These are phyloP conservation scores for Sorex maritimensis DNA, from an alignment of 2,797 vertebrate genomes.

Conservation along the genomic window DNA sequence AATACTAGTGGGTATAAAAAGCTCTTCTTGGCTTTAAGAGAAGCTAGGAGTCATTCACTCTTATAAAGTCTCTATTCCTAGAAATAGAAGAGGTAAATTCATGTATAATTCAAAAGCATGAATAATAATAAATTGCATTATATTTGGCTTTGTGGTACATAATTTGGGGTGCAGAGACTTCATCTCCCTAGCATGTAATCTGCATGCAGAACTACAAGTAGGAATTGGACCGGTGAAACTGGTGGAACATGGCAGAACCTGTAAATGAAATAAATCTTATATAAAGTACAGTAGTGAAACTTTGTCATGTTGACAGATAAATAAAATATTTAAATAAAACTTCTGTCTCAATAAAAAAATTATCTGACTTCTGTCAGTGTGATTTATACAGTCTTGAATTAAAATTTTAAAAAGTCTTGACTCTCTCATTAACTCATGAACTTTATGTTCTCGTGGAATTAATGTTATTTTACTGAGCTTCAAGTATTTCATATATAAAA, in stretches of 20 bases:
- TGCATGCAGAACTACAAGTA: not conserved
- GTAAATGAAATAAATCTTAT: slow-evolving; percentile 28
- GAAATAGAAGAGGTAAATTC: slow-evolving; percentile 61
- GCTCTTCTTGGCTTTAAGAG: slow-evolving; percentile 24
- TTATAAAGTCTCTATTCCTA: slow-evolving; percentile 52
- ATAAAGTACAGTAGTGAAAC: not conserved
- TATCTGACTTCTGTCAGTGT: not conserved
- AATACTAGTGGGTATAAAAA: not conserved
- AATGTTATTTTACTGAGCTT: not conserved
- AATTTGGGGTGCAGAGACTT: slow-evolving; percentile 17
- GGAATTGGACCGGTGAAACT: not conserved
- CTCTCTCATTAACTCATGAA: slow-evolving; percentile 43
- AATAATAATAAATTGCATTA: slow-evolving; percentile 52
- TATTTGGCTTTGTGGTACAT: slow-evolving; percentile 48
- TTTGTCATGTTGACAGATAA: slow-evolving; percentile 7
- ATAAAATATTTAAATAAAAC: slow-evolving; percentile 36
- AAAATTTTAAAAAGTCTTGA: not conserved
- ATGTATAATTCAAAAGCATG: slow-evolving; percentile 63
- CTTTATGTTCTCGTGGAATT: slow-evolving; percentile 40
- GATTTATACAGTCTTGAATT: slow-evolving; percentile 49
- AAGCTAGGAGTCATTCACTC: slow-evolving; percentile 51
- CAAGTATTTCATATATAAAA: slow-evolving; percentile 43
- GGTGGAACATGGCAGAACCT: not conserved
- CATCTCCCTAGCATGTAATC: not conserved
- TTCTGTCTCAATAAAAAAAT: not conserved